Evolutionary conservation across 2,797 vertebrate genomes (phyloP).

Genomic region (Loris lydekkerianus): DNA sequence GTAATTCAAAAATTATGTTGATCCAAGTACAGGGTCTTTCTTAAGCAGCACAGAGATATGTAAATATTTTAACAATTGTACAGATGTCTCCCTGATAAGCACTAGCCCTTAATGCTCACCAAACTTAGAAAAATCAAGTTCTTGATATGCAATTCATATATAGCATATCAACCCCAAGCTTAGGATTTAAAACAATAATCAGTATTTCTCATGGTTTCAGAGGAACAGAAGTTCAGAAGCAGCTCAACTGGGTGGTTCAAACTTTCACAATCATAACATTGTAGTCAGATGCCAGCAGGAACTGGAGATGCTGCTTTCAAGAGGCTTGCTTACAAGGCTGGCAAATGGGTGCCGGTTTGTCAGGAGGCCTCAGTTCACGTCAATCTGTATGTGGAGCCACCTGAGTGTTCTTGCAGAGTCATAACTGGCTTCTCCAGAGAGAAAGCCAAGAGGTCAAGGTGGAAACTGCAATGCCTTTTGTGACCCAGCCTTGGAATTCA

Average conservation of each 20-base stretch:
- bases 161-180: neutral
- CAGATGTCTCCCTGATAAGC: neutral
- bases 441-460: neutral
- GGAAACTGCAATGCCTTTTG: neutral
- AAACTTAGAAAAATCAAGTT: conserved; percentile 11
- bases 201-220: neutral
- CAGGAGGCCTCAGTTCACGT: neutral
- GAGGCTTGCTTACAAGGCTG: neutral
- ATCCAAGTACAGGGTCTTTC: conserved; percentile 10
- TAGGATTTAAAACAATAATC: neutral
- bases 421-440: neutral
- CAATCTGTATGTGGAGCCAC: neutral
- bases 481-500: neutral
- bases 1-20: neutral
- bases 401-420: neutral
- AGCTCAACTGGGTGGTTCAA: neutral
- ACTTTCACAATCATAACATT: neutral
- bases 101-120: neutral
- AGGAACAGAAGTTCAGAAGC: neutral
- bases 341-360: neutral
- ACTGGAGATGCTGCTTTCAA: neutral
- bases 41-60: neutral
- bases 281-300: neutral
- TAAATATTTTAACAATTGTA: neutral
- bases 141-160: neutral